Evolutionary conservation across 2,888 invertebrate species (phyloP).

Genomic region (Trichogramma dendrolimi): DNA sequence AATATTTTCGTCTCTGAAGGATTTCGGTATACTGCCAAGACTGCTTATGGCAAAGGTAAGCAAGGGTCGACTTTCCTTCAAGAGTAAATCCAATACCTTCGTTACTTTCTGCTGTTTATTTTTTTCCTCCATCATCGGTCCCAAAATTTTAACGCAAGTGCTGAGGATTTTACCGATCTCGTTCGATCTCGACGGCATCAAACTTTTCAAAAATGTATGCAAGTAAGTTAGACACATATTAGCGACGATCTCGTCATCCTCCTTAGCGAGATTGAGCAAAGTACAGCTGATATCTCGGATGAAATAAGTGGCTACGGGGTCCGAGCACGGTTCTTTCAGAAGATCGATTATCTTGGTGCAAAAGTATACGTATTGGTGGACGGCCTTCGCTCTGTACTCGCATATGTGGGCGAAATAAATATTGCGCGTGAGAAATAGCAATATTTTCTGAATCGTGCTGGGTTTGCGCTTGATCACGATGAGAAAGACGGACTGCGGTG

Average conservation of each 20-base stretch:
- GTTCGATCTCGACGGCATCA: constrained; percentile 51
- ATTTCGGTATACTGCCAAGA: constrained; percentile 57
- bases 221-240: constrained; percentile 49
- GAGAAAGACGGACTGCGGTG: constrained; percentile 44
- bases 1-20: constrained; percentile 37
- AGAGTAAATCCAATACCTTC: constrained; percentile 55
- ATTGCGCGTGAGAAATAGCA: constrained; percentile 55
- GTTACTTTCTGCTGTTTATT: constrained; percentile 38
- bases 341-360: constrained; percentile 51
- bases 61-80: constrained; percentile 54
- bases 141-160: constrained; percentile 56
- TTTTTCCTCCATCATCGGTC: constrained; percentile 48
- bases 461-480: constrained; percentile 48
- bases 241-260: constrained; percentile 41
- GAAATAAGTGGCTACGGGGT: constrained; percentile 56
- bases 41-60: constrained; percentile 53
- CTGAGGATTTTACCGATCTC: constrained; percentile 55
- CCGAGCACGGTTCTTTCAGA: constrained; percentile 43
- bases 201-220: constrained; percentile 49
- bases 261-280: constrained; percentile 55
- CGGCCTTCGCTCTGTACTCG: constrained; percentile 55
- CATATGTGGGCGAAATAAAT: constrained; percentile 47
- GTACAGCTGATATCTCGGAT: constrained; percentile 58
- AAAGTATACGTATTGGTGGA: constrained; percentile 60
- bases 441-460: constrained; percentile 55